phyloP scores from a whole-genome alignment of 2,797 vertebrate species.

The Sebastes goodei region DNA sequence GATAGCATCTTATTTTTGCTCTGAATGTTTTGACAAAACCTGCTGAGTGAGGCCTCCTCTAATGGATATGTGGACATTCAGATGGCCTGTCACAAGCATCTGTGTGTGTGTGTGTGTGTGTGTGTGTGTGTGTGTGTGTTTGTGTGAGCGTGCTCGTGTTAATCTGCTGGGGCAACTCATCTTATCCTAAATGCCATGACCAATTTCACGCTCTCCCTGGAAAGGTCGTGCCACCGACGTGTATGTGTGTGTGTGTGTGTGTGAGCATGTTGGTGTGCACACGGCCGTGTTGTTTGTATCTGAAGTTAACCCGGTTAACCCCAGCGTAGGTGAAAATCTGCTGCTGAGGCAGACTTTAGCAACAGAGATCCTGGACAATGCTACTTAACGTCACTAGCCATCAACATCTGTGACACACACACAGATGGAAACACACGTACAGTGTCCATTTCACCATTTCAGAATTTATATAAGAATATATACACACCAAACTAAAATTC shows the following conservation, averaged over 20 bases:
- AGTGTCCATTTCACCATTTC: not conserved
- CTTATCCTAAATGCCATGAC: constrained; percentile 81
- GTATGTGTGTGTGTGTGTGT: constrained; percentile 35
- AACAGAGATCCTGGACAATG: constrained; percentile 52
- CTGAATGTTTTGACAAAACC: constrained; percentile 67
- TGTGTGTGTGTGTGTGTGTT: constrained; percentile 23
- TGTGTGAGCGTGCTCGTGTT: constrained; percentile 31
- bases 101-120: constrained; percentile 25
- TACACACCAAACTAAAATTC: not conserved
- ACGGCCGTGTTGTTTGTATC: constrained; percentile 52
- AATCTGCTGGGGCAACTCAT: constrained; percentile 75
- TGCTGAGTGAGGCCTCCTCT: constrained; percentile 74
- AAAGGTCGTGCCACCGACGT: constrained; percentile 76
- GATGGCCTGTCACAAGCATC: constrained; percentile 69
- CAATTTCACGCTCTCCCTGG: constrained; percentile 84
- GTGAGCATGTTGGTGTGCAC: constrained; percentile 56
- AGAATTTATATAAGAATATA: not conserved
- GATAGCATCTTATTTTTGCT: constrained; percentile 69
- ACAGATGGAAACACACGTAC: constrained; percentile 16
- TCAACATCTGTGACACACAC: constrained; percentile 58
- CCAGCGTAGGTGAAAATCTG: constrained; percentile 72
- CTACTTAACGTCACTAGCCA: constrained; percentile 70
- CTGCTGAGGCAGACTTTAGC: constrained; percentile 75
- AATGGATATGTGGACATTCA: constrained; percentile 80
- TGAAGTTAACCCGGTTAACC: constrained; percentile 80